These are phyloP conservation scores for Oxyteleia sp. DNA, from an alignment of 2,888 invertebrate species.

Conservation along the genomic window DNA sequence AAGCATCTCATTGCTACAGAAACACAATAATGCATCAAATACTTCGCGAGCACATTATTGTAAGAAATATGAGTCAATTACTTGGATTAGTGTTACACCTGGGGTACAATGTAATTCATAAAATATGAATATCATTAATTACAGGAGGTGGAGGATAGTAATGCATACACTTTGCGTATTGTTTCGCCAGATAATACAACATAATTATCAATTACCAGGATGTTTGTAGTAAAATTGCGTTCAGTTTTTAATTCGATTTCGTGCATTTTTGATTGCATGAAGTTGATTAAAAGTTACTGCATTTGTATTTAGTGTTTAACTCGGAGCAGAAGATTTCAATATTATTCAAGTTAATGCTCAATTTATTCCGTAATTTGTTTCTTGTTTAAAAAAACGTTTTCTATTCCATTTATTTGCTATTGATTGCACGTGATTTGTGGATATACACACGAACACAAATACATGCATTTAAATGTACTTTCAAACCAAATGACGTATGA, in stretches of 20 bases:
- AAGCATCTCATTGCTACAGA: neutral
- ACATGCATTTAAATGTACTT: constrained; percentile 26
- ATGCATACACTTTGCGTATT: no score
- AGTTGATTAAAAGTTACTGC: neutral
- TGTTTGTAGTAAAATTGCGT: no score
- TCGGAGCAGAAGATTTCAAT: neutral
- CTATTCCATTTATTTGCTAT: constrained; percentile 26
- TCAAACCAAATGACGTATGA: constrained; percentile 18
- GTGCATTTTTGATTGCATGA: neutral
- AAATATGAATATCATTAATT: no score
- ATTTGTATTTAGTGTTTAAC: no score
- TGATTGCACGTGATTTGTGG: constrained; percentile 46
- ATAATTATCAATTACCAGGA: no score
- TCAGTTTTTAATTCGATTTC: no score
- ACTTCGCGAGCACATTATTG: neutral
- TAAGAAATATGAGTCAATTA: neutral
- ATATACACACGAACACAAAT: constrained; percentile 9
- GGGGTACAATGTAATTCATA: no score
- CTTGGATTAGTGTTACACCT: no score
- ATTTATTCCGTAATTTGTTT: neutral
- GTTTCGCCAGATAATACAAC: no score
- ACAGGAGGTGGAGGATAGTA: no score
- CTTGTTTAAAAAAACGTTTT: constrained; percentile 3
- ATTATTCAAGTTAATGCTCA: neutral
- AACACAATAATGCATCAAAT: no score